These are phyloP conservation scores for Haplochromis burtoni DNA, from an alignment of 2,113 vertebrate genomes.

Conservation along the genomic window DNA sequence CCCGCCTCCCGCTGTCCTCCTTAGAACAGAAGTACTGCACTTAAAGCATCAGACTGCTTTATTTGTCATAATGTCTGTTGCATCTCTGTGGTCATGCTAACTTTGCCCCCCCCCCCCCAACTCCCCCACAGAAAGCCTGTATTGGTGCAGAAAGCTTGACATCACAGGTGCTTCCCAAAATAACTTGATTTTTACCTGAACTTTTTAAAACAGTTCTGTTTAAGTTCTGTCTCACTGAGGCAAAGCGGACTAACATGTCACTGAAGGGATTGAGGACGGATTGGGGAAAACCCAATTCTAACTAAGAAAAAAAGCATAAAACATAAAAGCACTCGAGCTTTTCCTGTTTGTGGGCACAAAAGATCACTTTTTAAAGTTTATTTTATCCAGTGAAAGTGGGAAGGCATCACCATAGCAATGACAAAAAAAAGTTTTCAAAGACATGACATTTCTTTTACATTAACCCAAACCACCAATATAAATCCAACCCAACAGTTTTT, in stretches of 20 bases:
- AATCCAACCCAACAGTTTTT: background rate
- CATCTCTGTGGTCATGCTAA: background rate
- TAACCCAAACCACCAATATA: background rate
- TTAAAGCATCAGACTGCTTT: background rate
- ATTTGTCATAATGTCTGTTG: background rate
- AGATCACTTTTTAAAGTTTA: background rate
- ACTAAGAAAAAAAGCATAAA: background rate
- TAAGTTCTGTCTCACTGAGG: background rate
- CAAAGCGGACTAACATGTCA: background rate
- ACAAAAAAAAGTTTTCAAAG: background rate
- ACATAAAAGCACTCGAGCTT: background rate
- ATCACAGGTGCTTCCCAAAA: background rate
- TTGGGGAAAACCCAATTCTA: background rate
- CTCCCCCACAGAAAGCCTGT: background rate
- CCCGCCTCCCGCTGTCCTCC: background rate
- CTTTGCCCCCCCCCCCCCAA: background rate
- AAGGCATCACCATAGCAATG: background rate
- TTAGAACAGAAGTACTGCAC: background rate
- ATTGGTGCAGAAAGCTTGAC: background rate
- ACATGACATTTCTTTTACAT: background rate
- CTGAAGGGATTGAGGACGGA: background rate
- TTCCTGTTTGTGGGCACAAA: background rate
- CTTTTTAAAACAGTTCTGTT: background rate
- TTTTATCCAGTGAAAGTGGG: fast-evolving
- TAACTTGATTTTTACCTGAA: background rate